These are phyloP conservation scores for Drosophila elegans DNA, from an alignment of 1,140 invertebrate genomes.

Conservation along the genomic window DNA sequence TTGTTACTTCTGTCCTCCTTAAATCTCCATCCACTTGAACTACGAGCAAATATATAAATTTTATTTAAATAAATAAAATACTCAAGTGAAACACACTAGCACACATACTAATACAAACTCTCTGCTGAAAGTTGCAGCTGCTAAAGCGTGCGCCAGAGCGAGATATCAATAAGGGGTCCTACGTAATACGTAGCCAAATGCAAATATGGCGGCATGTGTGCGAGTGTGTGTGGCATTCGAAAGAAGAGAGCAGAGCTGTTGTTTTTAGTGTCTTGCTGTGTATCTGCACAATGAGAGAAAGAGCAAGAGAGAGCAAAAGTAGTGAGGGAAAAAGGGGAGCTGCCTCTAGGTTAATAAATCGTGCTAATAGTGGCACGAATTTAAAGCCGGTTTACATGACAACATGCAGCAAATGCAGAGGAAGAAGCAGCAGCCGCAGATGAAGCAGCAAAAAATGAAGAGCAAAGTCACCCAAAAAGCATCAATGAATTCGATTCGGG, in stretches of 20 bases:
- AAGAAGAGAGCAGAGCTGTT: conserved; percentile 48
- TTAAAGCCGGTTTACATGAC: conserved; percentile 77
- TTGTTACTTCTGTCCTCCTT: conserved; percentile 5
- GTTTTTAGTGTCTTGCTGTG: conserved; percentile 43
- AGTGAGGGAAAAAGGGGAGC: conserved; percentile 37
- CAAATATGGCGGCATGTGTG: conserved; percentile 77
- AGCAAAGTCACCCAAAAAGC: conserved; percentile 40
- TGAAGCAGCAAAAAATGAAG: conserved; percentile 18
- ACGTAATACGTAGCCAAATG: conserved; percentile 76
- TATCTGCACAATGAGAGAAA: conserved; percentile 54
- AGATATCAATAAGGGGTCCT: conserved; percentile 61
- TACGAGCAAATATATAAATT: conserved; percentile 57
- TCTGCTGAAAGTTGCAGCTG: conserved; percentile 43
- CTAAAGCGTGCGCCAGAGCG: conserved; percentile 45
- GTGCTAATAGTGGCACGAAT: conserved; percentile 83
- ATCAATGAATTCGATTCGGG: conserved; percentile 66
- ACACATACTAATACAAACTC: conserved; percentile 10
- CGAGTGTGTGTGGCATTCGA: conserved; percentile 34
- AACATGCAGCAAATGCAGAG: conserved; percentile 30
- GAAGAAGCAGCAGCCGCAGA: conserved; percentile 19
- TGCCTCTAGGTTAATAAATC: conserved; percentile 80
- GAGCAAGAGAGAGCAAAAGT: conserved; percentile 17
- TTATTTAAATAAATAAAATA: conserved; percentile 79
- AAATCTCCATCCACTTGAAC: conserved; percentile 61
- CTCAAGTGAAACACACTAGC: conserved; percentile 50